Conservation (phyloP, 2,797 vertebrate species). For the Parotocinclus haroldoi region DNA sequence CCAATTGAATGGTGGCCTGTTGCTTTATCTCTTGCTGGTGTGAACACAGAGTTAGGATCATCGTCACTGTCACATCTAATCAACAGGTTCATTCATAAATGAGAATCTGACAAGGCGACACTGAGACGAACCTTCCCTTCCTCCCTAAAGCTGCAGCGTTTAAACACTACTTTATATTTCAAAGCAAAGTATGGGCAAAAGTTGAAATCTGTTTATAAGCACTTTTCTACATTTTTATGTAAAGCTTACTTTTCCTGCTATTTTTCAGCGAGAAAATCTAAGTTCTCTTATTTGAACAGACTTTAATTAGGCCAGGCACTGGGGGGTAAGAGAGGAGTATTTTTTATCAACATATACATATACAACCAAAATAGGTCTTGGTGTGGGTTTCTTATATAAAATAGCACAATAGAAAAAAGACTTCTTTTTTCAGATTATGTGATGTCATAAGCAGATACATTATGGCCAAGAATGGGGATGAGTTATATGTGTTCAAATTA, state of each 20-base stretch:
- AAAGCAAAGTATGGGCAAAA: slow-evolving; percentile 70
- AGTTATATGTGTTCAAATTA: too few relatives aligned
- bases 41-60: neutral
- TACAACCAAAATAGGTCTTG: slow-evolving; percentile 50
- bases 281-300: slow-evolving; percentile 35
- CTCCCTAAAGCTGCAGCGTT: slow-evolving; percentile 55
- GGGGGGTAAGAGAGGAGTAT: slow-evolving; percentile 64
- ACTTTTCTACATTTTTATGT: slow-evolving; percentile 92
- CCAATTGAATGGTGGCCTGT: too few relatives aligned
- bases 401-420: slow-evolving; percentile 71
- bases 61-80: neutral
- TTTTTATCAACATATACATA: slow-evolving; percentile 72
- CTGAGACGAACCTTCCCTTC: slow-evolving; percentile 75
- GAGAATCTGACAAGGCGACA: slow-evolving; percentile 25
- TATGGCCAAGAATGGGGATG: slow-evolving; percentile 17
- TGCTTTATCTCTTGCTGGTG: neutral
- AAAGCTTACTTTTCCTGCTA: slow-evolving; percentile 87
- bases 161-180: slow-evolving; percentile 59
- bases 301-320: slow-evolving; percentile 56
- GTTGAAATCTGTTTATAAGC: slow-evolving; percentile 82
- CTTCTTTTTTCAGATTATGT: slow-evolving; percentile 66
- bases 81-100: neutral
- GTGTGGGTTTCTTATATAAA: slow-evolving; percentile 69
- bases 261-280: slow-evolving; percentile 85
- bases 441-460: slow-evolving; percentile 66